These are phyloP conservation scores for Steromphala cineraria DNA, from an alignment of 2,888 invertebrate genomes.

Conservation along the genomic window DNA sequence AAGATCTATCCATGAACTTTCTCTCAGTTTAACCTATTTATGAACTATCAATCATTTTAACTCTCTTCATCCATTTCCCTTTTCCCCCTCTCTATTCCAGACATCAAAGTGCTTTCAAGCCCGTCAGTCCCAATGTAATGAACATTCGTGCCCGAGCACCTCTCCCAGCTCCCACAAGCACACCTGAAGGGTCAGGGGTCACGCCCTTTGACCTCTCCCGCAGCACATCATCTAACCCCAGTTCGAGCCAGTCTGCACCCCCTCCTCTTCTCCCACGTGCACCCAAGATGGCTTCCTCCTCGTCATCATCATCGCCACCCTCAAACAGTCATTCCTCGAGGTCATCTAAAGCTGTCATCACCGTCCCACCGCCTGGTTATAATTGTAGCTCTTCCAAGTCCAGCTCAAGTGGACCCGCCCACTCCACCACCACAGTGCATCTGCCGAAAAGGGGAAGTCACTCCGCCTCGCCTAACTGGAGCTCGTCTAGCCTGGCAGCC, in stretches of 20 bases:
- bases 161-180: slow-evolving; percentile 35
- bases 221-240: slow-evolving; percentile 22
- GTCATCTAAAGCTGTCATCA: slow-evolving; percentile 6
- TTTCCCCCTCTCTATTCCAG: slow-evolving; percentile 34
- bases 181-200: slow-evolving; percentile 9
- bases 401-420: neutral
- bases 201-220: slow-evolving; percentile 21
- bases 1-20: no score
- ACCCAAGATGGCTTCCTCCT: slow-evolving; percentile 16
- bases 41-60: no score
- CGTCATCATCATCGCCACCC: slow-evolving; percentile 28
- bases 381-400: slow-evolving; percentile 5
- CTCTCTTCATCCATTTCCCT: slow-evolving; percentile 9
- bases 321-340: neutral
- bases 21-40: no score
- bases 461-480: slow-evolving; percentile 34
- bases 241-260: slow-evolving; percentile 33
- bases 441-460: slow-evolving; percentile 4
- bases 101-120: slow-evolving; percentile 50
- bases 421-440: neutral
- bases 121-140: slow-evolving; percentile 45
- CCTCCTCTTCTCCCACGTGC: slow-evolving; percentile 42
- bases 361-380: slow-evolving; percentile 11
- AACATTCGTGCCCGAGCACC: slow-evolving; percentile 47
- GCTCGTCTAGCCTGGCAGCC: slow-evolving; percentile 10